Conservation (phyloP, 2,888 invertebrate genomes). For the Eristalinus aeneus region DNA sequence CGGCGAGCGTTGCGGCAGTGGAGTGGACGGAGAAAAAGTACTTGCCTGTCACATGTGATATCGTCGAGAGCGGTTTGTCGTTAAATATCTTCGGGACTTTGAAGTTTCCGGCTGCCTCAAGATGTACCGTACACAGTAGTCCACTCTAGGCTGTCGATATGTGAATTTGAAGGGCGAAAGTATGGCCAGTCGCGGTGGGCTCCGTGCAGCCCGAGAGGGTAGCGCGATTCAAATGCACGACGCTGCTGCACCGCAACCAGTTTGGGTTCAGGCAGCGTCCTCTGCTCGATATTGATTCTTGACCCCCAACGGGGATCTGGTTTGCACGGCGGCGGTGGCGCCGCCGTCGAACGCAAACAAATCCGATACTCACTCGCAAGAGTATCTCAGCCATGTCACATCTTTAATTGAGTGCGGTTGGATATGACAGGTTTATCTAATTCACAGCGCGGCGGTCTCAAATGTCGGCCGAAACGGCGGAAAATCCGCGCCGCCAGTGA, state of each 20-base stretch:
- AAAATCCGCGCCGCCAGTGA: constrained; percentile 1
- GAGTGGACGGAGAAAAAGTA: constrained; percentile 16
- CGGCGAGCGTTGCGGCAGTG: background rate
- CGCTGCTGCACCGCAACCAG: background rate
- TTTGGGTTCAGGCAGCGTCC: background rate
- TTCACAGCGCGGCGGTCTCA: constrained; percentile 3
- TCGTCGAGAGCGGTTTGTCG: constrained; percentile 30
- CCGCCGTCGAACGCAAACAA: background rate
- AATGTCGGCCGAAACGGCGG: background rate
- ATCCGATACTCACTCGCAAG: background rate
- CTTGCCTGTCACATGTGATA: constrained; percentile 24
- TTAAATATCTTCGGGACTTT: constrained; percentile 20
- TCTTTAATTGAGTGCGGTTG: constrained; percentile 22
- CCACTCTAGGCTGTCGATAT: background rate
- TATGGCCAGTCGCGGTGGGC: background rate
- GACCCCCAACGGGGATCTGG: background rate
- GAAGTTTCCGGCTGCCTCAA: constrained; percentile 31
- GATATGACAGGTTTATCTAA: constrained; percentile 26
- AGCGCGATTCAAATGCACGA: background rate
- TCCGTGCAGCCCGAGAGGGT: background rate
- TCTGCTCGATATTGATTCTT: background rate
- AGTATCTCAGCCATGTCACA: constrained; percentile 9
- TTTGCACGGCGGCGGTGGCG: background rate
- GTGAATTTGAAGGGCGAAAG: background rate
- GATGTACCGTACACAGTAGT: constrained; percentile 21